Conservation (phyloP, 1,140 invertebrate genomes). For the Drosophila funebris region DNA sequence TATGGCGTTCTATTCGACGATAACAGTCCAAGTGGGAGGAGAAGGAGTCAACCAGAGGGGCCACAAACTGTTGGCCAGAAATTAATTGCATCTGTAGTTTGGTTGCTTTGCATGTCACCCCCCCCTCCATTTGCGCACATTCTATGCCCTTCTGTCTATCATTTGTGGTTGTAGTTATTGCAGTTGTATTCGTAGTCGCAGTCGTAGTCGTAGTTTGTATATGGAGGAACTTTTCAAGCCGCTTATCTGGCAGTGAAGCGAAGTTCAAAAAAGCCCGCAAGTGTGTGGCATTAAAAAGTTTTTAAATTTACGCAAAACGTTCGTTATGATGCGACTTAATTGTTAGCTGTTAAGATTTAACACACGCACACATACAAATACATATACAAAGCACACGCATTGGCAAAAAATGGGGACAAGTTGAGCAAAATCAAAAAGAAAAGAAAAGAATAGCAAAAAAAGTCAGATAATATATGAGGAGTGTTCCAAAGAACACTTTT, state of each 20-base stretch:
- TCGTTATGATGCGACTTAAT: constrained; percentile 78
- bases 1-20: constrained; percentile 36
- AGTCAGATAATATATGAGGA: background rate
- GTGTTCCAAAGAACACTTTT: background rate
- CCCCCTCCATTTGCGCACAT: background rate
- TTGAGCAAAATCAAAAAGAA: background rate
- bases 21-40: background rate
- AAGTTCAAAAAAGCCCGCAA: constrained; percentile 79
- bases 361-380: constrained; percentile 31
- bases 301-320: constrained; percentile 71
- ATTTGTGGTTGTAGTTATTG: constrained; percentile 54
- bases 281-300: constrained; percentile 81
- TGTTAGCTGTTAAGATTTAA: constrained; percentile 80
- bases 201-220: constrained; percentile 57
- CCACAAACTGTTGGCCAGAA: constrained; percentile 35
- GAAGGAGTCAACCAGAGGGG: background rate
- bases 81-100: constrained; percentile 73
- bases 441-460: too few species aligned
- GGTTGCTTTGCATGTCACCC: constrained; percentile 35
- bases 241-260: constrained; percentile 69
- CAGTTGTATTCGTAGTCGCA: constrained; percentile 32
- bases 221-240: constrained; percentile 63
- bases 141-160: constrained; percentile 6
- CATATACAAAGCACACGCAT: background rate
- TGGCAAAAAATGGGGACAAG: constrained; percentile 20